Conservation (phyloP, 2,797 vertebrate species). For the Anguilla obscura region DNA sequence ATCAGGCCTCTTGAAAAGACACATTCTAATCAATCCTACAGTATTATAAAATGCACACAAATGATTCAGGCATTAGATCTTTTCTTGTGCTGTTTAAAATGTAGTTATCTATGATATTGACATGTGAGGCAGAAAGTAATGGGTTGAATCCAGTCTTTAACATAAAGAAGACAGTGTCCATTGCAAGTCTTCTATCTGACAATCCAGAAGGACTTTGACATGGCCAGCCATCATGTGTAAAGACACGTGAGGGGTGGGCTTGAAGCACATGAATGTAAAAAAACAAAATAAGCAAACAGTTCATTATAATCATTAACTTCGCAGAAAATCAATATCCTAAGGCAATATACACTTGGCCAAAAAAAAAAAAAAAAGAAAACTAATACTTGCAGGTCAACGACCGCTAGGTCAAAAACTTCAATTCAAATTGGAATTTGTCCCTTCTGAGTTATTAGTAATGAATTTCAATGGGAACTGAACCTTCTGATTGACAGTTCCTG, state of each 20-base stretch:
- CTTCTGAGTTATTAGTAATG: conserved; percentile 56
- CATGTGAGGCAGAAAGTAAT: too few relatives aligned
- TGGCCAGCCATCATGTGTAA: background rate
- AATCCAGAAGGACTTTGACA: conserved; percentile 20
- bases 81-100: background rate
- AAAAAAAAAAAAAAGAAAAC: background rate
- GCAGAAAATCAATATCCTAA: conserved; percentile 6
- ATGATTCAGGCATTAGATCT: background rate
- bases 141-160: background rate
- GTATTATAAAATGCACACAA: background rate
- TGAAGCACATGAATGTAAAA: background rate
- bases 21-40: too few relatives aligned
- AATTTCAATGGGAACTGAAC: conserved; percentile 43
- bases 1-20: background rate
- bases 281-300: conserved; percentile 23
- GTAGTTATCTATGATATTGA: background rate
- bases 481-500: too few relatives aligned
- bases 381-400: conserved; percentile 51
- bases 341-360: conserved; percentile 15
- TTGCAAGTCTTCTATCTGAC: background rate
- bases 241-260: background rate
- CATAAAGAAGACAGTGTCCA: background rate
- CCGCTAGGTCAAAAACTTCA: conserved; percentile 42
- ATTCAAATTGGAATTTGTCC: conserved; percentile 51
- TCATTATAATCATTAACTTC: conserved; percentile 35